Conservation (phyloP, 2,113 vertebrate genomes). For the Donacobius atricapilla region DNA sequence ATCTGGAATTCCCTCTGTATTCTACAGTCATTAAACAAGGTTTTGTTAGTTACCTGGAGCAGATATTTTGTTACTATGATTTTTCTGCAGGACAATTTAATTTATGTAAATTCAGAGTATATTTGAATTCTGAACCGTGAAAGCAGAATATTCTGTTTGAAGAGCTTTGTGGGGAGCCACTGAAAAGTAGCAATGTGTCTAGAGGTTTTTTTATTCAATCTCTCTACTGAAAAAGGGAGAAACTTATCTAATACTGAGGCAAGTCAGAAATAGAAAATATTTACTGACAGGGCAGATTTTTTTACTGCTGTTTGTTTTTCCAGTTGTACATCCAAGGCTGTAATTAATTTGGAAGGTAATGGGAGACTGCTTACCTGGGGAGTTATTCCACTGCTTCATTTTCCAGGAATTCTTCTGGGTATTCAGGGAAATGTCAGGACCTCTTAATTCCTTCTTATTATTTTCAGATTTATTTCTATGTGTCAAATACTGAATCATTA, state of each 20-base stretch:
- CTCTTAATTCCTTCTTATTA: neutral
- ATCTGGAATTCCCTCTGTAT: neutral
- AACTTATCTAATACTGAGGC: neutral
- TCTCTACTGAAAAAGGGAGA: neutral
- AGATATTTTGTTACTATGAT: neutral
- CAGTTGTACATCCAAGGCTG: neutral
- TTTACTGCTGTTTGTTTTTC: conserved; percentile 7
- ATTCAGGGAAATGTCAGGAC: neutral
- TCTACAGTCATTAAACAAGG: neutral
- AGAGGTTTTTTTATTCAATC: neutral
- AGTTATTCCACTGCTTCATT: conserved; percentile 5
- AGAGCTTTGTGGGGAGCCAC: neutral
- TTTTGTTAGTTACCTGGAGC: neutral
- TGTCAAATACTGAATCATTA: neutral
- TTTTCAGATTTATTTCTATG: neutral
- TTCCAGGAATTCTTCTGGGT: neutral
- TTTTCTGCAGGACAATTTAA: neutral
- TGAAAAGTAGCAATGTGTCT: neutral
- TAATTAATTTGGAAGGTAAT: conserved; percentile 23
- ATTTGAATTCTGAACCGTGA: neutral
- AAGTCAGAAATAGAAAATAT: neutral
- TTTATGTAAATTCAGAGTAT: neutral
- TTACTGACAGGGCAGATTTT: neutral
- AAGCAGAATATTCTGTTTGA: neutral
- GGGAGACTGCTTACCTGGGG: neutral